Evolutionary conservation across 2,113 vertebrate species (phyloP).

Genomic region (Craseonycteris thonglongyai): DNA sequence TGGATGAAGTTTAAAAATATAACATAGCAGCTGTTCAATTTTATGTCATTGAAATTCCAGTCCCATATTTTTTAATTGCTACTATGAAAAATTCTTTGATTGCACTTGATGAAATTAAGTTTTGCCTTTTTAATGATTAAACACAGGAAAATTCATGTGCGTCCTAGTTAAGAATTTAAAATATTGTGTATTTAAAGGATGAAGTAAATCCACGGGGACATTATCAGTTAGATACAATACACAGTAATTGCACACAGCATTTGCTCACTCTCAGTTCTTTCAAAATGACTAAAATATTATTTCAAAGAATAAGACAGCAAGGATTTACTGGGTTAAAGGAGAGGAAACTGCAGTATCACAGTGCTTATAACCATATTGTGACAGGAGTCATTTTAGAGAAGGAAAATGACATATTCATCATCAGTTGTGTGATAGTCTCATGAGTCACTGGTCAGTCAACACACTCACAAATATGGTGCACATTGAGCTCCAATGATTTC

Average conservation of each 20-base stretch:
- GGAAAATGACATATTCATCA: neutral
- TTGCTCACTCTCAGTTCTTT: constrained; percentile 14
- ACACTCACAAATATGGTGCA: neutral
- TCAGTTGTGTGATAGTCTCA: neutral
- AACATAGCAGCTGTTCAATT: constrained; percentile 75
- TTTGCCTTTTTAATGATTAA: constrained; percentile 80
- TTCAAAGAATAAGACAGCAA: constrained; percentile 14
- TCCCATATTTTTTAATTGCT: constrained; percentile 78
- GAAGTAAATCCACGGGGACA: constrained; percentile 49
- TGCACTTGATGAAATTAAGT: constrained; percentile 81
- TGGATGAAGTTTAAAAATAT: constrained; percentile 76
- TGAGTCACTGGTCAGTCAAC: constrained; percentile 24
- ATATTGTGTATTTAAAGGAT: constrained; percentile 64
- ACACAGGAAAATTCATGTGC: constrained; percentile 70
- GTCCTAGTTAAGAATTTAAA: constrained; percentile 77
- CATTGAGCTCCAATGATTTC: neutral
- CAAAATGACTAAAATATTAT: constrained; percentile 28
- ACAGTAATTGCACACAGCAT: constrained; percentile 2
- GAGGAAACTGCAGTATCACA: neutral
- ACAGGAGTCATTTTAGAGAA: neutral
- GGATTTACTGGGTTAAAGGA: constrained; percentile 28
- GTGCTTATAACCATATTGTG: neutral
- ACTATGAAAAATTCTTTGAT: constrained; percentile 78
- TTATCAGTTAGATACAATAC: constrained; percentile 50
- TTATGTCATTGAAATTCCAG: constrained; percentile 67